Conservation (phyloP, 1,140 invertebrate genomes). For the Copidosoma floridanum region DNA sequence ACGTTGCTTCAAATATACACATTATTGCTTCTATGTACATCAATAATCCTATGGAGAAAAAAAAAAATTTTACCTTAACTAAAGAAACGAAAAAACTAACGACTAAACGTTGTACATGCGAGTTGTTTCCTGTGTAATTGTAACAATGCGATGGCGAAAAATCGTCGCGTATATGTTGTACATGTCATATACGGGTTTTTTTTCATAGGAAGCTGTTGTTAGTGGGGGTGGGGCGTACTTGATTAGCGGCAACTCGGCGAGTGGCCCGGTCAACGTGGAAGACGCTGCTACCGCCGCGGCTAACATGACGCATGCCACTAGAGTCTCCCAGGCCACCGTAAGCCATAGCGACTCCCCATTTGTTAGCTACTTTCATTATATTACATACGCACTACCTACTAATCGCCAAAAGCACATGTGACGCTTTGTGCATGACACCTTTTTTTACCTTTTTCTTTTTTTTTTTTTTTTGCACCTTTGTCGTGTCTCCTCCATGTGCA, state of each 20-base stretch:
- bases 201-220: constrained; percentile 55
- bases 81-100: too few relatives aligned
- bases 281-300: constrained; percentile 60
- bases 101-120: too few relatives aligned
- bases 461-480: not conserved
- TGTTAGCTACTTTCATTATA: constrained; percentile 46
- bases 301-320: constrained; percentile 77
- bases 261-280: constrained; percentile 59
- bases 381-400: constrained; percentile 34
- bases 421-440: not conserved
- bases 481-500: too few relatives aligned
- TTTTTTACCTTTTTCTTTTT: not conserved
- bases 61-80: too few relatives aligned
- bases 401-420: constrained; percentile 2
- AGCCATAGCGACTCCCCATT: constrained; percentile 57
- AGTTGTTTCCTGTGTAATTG: too few relatives aligned
- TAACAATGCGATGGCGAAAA: too few relatives aligned
- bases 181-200: constrained; percentile 17
- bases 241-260: constrained; percentile 63
- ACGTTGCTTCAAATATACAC: too few relatives aligned
- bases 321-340: constrained; percentile 87
- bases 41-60: too few relatives aligned
- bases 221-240: constrained; percentile 63
- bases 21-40: too few relatives aligned
- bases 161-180: not conserved